Percentiles rank a stretch among this genome's conserved stretches.
Evolutionary conservation across 2,888 invertebrate species (phyloP).

Genomic region (Limnephilus marmoratus): DNA sequence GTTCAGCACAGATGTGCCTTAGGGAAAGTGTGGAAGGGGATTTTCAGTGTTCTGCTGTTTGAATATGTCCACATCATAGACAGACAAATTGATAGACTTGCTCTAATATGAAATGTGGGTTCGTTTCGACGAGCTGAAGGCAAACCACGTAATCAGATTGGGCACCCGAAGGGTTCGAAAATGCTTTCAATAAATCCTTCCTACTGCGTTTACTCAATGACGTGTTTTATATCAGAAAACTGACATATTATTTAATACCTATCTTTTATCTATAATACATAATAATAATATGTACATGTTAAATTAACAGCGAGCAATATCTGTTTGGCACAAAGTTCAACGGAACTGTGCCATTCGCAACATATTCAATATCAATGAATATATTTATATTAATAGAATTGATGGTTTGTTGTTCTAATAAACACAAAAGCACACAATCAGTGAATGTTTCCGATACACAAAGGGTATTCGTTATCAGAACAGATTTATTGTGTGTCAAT

Average conservation of each 20-base stretch:
- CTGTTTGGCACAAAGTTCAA: background rate
- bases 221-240: background rate
- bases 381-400: background rate
- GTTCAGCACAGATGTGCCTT: no score
- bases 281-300: background rate
- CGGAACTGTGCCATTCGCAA: background rate
- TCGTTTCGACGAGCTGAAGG: no score
- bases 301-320: background rate
- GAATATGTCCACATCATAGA: no score
- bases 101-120: no score
- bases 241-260: background rate
- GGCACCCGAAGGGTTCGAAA: no score
- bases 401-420: background rate
- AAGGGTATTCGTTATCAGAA: background rate
- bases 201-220: no score
- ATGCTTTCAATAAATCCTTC: no score
- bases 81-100: no score
- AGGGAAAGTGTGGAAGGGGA: no score
- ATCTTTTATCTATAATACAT: background rate
- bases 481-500: background rate
- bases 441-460: background rate
- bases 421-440: background rate
- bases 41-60: no score
- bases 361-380: background rate
- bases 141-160: no score